Evolutionary conservation across 2,888 invertebrate species (phyloP).

Genomic region (Ptilodon capucinus): DNA sequence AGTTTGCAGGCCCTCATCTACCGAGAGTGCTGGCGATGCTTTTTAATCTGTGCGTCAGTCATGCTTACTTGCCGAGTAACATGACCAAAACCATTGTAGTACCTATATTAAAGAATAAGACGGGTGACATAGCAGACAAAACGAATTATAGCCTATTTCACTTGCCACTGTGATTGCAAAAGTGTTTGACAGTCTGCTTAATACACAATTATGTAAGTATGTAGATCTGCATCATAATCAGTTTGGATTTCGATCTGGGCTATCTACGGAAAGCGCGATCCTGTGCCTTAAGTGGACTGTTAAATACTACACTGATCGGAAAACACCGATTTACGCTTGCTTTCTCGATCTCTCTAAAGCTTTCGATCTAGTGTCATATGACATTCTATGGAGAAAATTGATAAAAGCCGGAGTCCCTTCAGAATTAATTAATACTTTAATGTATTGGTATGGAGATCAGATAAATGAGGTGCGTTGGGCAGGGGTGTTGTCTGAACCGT

Average conservation of each 20-base stretch:
- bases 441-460: not conserved
- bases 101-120: no score
- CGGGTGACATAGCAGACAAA: no score
- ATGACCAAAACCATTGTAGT: no score
- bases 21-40: constrained; percentile 2
- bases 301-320: constrained; percentile 4
- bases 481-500: not conserved
- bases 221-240: constrained; percentile 6
- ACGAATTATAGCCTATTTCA: no score
- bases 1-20: not conserved
- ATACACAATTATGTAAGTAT: constrained; percentile 2
- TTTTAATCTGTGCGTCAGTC: not conserved
- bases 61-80: no score
- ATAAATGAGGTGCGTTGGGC: not conserved
- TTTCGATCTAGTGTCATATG: not conserved
- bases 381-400: not conserved
- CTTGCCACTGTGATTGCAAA: constrained; percentile 15
- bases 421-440: not conserved
- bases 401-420: not conserved
- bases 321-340: not conserved
- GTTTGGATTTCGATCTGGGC: constrained; percentile 10
- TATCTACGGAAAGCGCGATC: constrained; percentile 11
- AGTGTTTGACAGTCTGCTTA: constrained; percentile 15
- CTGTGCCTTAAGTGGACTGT: constrained; percentile 10
- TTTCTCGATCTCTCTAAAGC: not conserved